phyloP scores from a whole-genome alignment of 2,113 vertebrate species.

The Prunella fulvescens region DNA sequence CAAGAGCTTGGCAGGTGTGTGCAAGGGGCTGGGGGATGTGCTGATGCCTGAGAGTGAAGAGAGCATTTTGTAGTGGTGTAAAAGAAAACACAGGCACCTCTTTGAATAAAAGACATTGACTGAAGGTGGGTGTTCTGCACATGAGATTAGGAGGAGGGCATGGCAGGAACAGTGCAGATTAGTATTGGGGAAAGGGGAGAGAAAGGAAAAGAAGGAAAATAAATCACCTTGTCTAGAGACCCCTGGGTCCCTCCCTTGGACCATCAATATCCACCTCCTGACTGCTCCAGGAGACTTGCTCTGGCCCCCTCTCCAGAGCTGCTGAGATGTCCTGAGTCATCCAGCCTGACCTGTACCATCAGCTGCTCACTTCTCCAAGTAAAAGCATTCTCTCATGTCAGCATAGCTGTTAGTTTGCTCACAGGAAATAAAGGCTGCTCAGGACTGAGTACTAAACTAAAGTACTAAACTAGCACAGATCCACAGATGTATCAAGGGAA shows the following conservation, averaged over 20 bases:
- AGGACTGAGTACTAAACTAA: not conserved
- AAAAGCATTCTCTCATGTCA: conserved; percentile 31
- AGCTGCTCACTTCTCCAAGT: conserved; percentile 29
- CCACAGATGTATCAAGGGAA: not conserved
- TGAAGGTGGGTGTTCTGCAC: not conserved
- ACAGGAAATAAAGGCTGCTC: conserved; percentile 4
- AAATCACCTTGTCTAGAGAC: not conserved
- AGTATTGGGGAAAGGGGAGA: not conserved
- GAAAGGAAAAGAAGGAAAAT: not conserved
- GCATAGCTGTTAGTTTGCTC: not conserved
- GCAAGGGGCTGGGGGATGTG: not conserved
- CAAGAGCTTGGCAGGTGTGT: not conserved
- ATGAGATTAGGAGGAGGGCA: not conserved
- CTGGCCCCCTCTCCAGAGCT: not conserved
- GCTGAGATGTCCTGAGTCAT: not conserved
- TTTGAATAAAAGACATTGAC: not conserved
- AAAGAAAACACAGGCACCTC: not conserved
- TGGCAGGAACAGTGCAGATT: not conserved
- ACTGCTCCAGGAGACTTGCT: not conserved
- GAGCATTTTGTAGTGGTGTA: not conserved
- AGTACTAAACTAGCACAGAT: not conserved
- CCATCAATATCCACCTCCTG: not conserved
- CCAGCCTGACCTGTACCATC: conserved; percentile 43
- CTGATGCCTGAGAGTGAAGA: not conserved
- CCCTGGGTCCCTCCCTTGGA: not conserved